Base-by-base conservation (phyloP, 1,140 invertebrate species). In the Plutomurus gul region DNA sequence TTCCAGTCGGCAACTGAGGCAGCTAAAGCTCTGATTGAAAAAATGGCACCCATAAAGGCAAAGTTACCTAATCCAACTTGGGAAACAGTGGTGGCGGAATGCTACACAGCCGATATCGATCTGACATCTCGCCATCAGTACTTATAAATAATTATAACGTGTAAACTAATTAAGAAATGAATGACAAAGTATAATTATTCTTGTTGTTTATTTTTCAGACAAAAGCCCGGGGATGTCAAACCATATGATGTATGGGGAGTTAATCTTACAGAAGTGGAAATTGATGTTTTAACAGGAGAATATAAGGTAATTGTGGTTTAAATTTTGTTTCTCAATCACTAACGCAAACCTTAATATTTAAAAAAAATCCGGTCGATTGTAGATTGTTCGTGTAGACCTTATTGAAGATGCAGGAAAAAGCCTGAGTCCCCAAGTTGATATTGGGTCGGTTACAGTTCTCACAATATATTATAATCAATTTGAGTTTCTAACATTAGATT, bases 401-500 rank as follows among this genome's bases (percentile, higher is more conserved):
- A 84, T 93, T 7, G 92, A 94, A 86, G 94, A 95, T 85, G 89
- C 90, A 4, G 93, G 93, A 1, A 87, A 90, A 78, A 93, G 92
- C 85, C 84, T 95, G 56, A 95, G 89, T 86, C 94, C 93, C 0
- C 86, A 90, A 51, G 87, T 96, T 94, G 95, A 97, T 85, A 87
- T 96, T 25, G 95, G 95, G n/a, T n/a, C n/a, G n/a, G n/a, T n/a
- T n/a, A n/a, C n/a, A n/a, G n/a, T n/a, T n/a, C n/a, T n/a, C n/a
- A n/a, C n/a, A n/a, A n/a, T n/a, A n/a, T n/a, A n/a, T n/a, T n/a
- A n/a, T n/a, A n/a, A n/a, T n/a, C n/a, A n/a, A n/a, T n/a, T n/a
- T n/a, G n/a, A n/a, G n/a, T n/a, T n/a, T n/a, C n/a, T n/a, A n/a
- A n/a, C n/a, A n/a, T n/a, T n/a, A n/a, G n/a, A n/a, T n/a, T n/a